Percentiles rank a stretch among this genome's conserved stretches.
These are phyloP conservation scores for Scaeva pyrastri DNA, from an alignment of 2,888 invertebrate genomes.

Conservation along the genomic window DNA sequence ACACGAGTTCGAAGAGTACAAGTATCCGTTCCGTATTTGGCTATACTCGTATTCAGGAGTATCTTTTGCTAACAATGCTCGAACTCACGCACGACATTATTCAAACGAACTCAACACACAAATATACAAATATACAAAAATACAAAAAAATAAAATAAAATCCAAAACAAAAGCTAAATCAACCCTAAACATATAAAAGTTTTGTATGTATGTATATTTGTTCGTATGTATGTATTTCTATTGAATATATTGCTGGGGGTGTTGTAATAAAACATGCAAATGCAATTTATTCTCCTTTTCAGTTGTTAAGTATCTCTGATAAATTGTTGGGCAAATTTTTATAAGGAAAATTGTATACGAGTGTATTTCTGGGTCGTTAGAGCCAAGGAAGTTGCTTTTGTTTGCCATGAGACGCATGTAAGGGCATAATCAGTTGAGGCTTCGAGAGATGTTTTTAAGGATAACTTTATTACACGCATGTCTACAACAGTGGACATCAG, in stretches of 20 bases:
- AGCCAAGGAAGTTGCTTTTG: background rate
- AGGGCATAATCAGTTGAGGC: conserved; percentile 6
- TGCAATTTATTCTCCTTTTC: conserved; percentile 50
- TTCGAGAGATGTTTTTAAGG: conserved; percentile 12
- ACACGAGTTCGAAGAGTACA: too few species aligned
- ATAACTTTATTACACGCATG: background rate
- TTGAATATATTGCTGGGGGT: conserved; percentile 21
- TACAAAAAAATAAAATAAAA: background rate
- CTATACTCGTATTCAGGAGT: background rate
- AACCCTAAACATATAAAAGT: conserved; percentile 11
- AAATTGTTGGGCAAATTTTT: conserved; percentile 14
- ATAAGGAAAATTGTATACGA: background rate
- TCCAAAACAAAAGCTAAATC: background rate
- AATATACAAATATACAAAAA: background rate
- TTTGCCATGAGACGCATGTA: background rate
- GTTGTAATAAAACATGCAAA: conserved; percentile 71
- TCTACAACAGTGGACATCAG: background rate
- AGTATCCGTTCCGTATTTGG: too few species aligned
- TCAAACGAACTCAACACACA: background rate
- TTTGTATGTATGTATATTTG: background rate
- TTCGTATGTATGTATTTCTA: background rate
- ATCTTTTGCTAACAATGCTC: conserved; percentile 18
- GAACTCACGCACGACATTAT: conserved; percentile 26
- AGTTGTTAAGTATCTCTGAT: conserved; percentile 28
- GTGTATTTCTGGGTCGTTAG: background rate